Conservation (phyloP, 2,113 vertebrate species). For the Oreotrochilus melanogaster region DNA sequence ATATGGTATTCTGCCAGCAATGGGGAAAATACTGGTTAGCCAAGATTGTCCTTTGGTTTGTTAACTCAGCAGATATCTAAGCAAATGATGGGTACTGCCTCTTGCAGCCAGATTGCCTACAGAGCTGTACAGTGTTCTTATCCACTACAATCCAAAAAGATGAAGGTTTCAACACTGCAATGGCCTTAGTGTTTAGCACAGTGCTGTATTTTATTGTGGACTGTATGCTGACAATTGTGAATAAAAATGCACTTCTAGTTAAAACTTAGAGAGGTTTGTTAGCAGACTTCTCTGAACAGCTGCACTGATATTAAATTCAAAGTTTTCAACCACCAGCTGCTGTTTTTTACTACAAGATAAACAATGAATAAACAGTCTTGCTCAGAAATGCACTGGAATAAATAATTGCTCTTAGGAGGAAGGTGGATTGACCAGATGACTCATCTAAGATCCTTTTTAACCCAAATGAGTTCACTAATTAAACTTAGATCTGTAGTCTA, state of each 20-base stretch:
- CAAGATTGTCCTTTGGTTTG: neutral
- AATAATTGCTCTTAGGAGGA: neutral
- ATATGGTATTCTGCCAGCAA: neutral
- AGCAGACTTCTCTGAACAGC: neutral
- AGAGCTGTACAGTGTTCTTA: neutral
- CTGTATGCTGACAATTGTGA: neutral
- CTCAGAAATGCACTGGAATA: neutral
- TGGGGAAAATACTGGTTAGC: constrained; percentile 6
- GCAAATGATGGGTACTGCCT: neutral
- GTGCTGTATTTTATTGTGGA: neutral
- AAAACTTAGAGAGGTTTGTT: neutral
- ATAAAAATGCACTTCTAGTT: neutral
- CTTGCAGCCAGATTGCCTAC: neutral
- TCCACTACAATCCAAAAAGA: neutral
- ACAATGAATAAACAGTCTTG: neutral
- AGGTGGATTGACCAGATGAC: neutral
- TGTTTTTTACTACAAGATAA: neutral
- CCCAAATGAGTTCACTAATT: neutral
- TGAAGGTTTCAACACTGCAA: neutral
- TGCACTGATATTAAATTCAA: neutral
- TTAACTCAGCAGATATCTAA: neutral
- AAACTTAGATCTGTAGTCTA: neutral
- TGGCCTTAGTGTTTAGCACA: neutral
- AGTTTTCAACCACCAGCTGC: neutral
- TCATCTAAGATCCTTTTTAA: neutral